Conservation (phyloP, 2,797 vertebrate genomes). For the Lutra lutra region DNA sequence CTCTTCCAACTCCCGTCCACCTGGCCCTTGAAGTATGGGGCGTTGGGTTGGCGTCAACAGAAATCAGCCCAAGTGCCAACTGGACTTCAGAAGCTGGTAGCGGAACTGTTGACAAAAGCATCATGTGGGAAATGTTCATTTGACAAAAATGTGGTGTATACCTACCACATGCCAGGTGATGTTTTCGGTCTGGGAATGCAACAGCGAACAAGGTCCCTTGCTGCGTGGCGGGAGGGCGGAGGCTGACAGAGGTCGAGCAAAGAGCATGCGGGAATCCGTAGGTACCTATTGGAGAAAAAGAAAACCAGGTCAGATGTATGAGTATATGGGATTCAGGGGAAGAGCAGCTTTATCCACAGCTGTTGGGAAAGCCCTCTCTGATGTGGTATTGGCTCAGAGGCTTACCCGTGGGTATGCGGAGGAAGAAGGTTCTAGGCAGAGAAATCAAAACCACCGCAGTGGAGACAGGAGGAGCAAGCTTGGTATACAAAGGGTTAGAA, state of each 20-base stretch:
- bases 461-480: background rate
- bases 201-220: background rate
- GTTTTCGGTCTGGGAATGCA: background rate
- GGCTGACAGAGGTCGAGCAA: background rate
- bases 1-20: background rate
- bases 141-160: background rate
- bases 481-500: background rate
- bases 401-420: background rate
- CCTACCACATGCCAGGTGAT: background rate
- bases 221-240: fast-evolving
- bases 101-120: background rate
- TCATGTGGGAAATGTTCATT: background rate
- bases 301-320: background rate
- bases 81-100: background rate
- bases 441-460: background rate
- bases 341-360: background rate
- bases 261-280: background rate
- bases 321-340: too few relatives aligned
- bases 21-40: background rate
- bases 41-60: slow-evolving; percentile 7
- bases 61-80: background rate
- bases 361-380: background rate
- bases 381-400: background rate
- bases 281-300: background rate
- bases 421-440: slow-evolving; percentile 18